Conservation (phyloP, 2,797 vertebrate species). For the Pangasius macronema region DNA sequence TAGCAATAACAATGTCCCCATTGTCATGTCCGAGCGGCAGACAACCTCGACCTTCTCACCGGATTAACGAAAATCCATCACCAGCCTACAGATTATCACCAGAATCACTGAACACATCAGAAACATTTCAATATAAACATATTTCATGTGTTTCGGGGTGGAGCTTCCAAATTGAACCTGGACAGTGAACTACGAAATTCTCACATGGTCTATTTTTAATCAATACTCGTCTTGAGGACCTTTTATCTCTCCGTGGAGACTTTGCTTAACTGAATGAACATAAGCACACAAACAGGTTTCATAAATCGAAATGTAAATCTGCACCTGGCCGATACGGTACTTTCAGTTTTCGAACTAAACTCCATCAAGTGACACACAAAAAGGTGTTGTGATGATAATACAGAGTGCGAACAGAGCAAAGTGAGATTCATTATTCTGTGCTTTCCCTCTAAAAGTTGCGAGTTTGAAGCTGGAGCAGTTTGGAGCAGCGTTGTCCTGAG, state of each 20-base stretch:
- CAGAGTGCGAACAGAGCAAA: background rate
- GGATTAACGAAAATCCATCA: background rate
- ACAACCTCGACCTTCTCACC: background rate
- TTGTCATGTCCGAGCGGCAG: too few relatives aligned
- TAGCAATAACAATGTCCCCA: background rate
- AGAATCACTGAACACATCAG: background rate
- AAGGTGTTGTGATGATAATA: background rate
- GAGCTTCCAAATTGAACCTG: background rate
- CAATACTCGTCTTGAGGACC: background rate
- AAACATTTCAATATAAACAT: background rate
- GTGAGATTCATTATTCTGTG: background rate
- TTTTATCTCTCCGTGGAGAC: background rate
- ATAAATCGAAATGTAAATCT: background rate
- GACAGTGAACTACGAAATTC: background rate
- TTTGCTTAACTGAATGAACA: background rate
- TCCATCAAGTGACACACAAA: background rate
- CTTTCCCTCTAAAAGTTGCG: background rate
- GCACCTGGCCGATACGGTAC: background rate
- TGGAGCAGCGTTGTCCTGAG: background rate
- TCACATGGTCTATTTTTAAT: background rate
- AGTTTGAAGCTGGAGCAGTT: background rate
- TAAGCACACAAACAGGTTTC: background rate
- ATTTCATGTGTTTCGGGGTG: too few relatives aligned
- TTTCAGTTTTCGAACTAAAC: background rate
- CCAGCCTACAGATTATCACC: background rate